phyloP scores from a whole-genome alignment of 2,888 invertebrate genomes.

The Euplagia quadripunctaria region DNA sequence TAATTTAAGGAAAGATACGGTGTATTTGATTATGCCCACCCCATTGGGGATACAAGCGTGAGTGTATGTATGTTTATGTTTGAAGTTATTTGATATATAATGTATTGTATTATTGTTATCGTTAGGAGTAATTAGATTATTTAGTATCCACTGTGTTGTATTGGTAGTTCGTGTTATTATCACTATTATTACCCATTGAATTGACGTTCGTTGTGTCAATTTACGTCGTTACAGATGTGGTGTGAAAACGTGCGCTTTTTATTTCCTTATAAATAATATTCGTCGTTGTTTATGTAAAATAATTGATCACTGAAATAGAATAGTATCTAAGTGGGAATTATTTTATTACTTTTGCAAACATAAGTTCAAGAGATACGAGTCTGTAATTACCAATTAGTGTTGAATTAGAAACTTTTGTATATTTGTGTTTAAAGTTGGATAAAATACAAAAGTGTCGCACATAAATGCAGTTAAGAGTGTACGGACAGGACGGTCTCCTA shows the following conservation, averaged over 20 bases:
- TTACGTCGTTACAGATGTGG: background rate
- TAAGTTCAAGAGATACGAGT: background rate
- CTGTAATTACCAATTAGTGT: background rate
- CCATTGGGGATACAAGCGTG: too few species aligned
- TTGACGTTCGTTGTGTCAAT: background rate
- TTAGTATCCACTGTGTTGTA: background rate
- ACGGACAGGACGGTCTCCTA: background rate
- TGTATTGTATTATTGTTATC: too few species aligned
- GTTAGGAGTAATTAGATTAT: background rate
- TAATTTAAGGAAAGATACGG: too few species aligned
- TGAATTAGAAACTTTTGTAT: background rate
- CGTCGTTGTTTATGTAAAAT: background rate
- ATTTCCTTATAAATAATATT: background rate
- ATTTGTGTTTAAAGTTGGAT: background rate
- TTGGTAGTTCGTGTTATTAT: background rate
- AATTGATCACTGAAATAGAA: background rate
- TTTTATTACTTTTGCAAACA: background rate
- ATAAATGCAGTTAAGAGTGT: background rate
- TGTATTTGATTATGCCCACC: too few species aligned
- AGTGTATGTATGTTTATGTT: too few species aligned
- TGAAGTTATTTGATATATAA: too few species aligned
- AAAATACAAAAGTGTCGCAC: too few species aligned
- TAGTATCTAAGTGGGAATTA: background rate
- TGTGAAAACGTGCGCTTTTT: conserved; percentile 5
- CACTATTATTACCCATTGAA: background rate